Percentiles rank a stretch among this genome's conserved stretches.
Evolutionary conservation across 2,113 vertebrate genomes (phyloP).

Genomic region (Gorilla gorilla): DNA sequence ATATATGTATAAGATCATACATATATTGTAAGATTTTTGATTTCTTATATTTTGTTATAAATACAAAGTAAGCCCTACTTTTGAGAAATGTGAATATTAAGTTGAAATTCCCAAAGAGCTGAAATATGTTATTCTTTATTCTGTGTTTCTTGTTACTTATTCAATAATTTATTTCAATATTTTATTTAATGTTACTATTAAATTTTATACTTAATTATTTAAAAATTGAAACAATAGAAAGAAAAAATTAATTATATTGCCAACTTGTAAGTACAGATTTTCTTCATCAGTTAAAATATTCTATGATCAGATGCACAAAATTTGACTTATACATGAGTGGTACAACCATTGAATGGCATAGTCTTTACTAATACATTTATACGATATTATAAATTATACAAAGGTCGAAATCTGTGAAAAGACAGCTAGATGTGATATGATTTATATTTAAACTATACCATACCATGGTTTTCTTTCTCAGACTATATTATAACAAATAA

Average conservation of each 20-base stretch:
- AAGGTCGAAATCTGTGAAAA: background rate
- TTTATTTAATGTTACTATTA: background rate
- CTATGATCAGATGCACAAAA: background rate
- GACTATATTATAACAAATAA: background rate
- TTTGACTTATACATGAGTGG: background rate
- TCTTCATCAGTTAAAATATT: background rate
- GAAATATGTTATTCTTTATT: background rate
- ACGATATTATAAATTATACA: background rate
- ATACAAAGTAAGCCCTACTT: background rate
- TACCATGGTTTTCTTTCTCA: background rate
- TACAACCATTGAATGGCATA: background rate
- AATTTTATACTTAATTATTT: slow-evolving; percentile 2
- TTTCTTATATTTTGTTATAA: slow-evolving; percentile 41
- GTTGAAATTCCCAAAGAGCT: background rate
- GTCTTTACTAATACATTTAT: background rate
- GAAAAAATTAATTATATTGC: background rate
- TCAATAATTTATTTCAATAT: background rate
- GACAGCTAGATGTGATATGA: background rate
- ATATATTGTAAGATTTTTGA: slow-evolving; percentile 11
- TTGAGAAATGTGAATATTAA: slow-evolving; percentile 21
- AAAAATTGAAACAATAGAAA: background rate
- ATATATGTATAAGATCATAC: background rate
- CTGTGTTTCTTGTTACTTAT: background rate
- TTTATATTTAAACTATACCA: background rate
- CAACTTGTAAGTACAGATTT: slow-evolving; percentile 19